Base-by-base conservation (phyloP, 2,113 vertebrate genomes). In the Petromus typicus region DNA sequence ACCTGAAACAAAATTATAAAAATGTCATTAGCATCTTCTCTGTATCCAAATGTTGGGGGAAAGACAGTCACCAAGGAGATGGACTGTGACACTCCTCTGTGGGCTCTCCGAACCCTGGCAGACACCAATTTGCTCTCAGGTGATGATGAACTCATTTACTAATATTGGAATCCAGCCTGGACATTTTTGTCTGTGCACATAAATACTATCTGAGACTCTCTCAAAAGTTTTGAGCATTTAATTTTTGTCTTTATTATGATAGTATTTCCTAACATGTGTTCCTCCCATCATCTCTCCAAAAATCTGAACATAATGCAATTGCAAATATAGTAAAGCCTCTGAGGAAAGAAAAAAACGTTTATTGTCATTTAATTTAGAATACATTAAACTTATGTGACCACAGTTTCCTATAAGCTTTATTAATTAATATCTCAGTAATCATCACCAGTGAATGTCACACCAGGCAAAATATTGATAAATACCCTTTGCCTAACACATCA, bases 1-100 rank as follows among this genome's bases (percentile, higher is more conserved):
- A 76, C n/a, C 81, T 81, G 90, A 83, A 95, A 81, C 71, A 87
- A 67, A 69, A 64, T 75, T 17, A 48, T 25, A 66, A 8, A 37
- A 71, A 34, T n/a, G 3, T 40, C 64, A 83, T 48, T 40, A 34
- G 5, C n/a, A 12, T 67, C 17, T 12, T 87, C 27, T 73, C 3
- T 48, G 23, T 83, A 73, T 51, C 32, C 40, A 94, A 73, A 86
- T 69, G 34, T 45, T 66, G 71, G 25, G 71, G 27, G 57, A 23
- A 67, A 18, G 34, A 80, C 45, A 87, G 9, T 12, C 22, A 37
- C 54, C 25, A 61, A 51, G 30, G 0, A 30, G 13, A 32, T 2
- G 57, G 3, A 9, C 9, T 32, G 0, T 3, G 73, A 45, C 14
- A 20, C 56, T 20, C 23, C 2, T 16, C 18, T 67, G 30, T 54